A percentile compares a stretch with the other conserved stretches of the same genome.
Conservation (phyloP, 92 coral and sea anemone species). For the Zoanthus sociatus region DNA sequence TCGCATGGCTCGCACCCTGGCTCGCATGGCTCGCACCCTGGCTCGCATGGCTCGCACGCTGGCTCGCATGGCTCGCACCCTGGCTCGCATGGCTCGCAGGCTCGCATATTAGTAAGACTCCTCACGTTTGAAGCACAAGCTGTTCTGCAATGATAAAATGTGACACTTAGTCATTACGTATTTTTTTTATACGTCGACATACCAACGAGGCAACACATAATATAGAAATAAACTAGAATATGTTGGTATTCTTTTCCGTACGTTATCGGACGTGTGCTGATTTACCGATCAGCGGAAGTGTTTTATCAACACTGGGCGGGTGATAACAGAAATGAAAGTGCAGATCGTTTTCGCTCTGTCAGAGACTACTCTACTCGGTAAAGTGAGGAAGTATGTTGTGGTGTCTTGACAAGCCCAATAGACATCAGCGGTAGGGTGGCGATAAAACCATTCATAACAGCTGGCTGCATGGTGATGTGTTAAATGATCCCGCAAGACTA, state of each 20-base stretch:
- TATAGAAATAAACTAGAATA: background rate
- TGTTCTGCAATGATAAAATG: background rate
- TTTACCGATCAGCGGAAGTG: conserved; percentile 22
- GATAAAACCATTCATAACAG: background rate
- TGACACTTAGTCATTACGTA: background rate
- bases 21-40: no score
- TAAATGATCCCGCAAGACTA: no score
- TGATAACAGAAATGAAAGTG: background rate
- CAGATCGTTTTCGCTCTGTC: background rate
- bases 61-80: no score
- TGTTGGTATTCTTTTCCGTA: background rate
- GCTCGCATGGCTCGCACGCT: no score
- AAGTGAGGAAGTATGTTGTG: background rate
- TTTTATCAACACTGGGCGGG: background rate
- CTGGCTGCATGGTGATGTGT: background rate
- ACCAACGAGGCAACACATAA: background rate
- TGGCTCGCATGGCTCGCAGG: no score
- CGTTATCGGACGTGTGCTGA: background rate
- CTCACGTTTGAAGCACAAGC: background rate
- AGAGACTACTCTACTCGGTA: background rate
- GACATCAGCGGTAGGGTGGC: no score
- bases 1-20: no score
- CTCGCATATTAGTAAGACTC: no score
- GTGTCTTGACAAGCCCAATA: background rate
- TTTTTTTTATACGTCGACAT: background rate